A percentile compares a stretch with the other conserved stretches of the same genome.
Evolutionary conservation across 2,888 invertebrate genomes (phyloP).

Genomic region (Diarsia dahlii): DNA sequence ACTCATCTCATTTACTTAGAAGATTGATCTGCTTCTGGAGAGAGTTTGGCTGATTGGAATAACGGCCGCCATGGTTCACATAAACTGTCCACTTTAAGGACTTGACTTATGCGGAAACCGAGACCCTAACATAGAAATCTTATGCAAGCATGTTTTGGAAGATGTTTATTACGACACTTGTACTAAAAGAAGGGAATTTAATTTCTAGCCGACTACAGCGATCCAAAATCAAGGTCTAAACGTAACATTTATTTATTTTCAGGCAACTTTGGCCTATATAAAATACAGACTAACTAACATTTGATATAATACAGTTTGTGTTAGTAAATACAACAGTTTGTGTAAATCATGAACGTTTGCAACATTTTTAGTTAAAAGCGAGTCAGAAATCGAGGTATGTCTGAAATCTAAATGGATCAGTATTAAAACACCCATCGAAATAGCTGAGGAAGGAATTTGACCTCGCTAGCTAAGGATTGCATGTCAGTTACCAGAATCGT

Average conservation of each 20-base stretch:
- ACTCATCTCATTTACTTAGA: too few relatives aligned
- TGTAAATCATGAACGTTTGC: neutral
- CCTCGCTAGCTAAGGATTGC: neutral
- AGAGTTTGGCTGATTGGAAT: too few relatives aligned
- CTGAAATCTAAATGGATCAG: neutral
- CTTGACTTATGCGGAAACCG: too few relatives aligned
- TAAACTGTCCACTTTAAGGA: too few relatives aligned
- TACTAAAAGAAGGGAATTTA: neutral
- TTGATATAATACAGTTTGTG: too few relatives aligned
- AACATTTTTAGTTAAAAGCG: conserved; percentile 2
- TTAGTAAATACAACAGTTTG: neutral
- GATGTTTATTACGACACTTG: conserved; percentile 3
- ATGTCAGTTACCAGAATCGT: neutral
- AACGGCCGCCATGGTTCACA: too few relatives aligned
- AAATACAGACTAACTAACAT: too few relatives aligned
- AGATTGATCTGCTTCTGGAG: too few relatives aligned
- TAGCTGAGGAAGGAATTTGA: neutral
- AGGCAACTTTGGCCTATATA: too few relatives aligned
- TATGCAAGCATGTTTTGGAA: neutral
- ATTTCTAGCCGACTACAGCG: neutral
- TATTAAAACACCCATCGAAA: conserved; percentile 19
- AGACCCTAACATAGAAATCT: too few relatives aligned
- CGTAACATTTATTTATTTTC: too few relatives aligned
- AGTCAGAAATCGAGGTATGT: conserved; percentile 15
- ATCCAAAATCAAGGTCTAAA: neutral